Percentiles rank a stretch among this genome's conserved stretches.
phyloP scores from a whole-genome alignment of 2,888 invertebrate species.

The Napeogenes inachia region DNA sequence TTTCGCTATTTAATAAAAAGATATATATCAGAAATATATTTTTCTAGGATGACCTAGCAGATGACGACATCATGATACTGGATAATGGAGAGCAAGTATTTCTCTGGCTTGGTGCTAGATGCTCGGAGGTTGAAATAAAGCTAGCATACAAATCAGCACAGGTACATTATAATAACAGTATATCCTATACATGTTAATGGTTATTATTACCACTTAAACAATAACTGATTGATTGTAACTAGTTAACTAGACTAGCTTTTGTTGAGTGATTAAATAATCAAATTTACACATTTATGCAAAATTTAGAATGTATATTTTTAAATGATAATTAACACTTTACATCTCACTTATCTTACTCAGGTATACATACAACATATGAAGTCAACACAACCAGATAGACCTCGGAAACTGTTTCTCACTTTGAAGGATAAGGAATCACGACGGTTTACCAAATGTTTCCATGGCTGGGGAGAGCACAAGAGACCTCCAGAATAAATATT shows the following conservation, averaged over 20 bases:
- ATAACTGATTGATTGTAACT: no score
- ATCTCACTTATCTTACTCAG: slow-evolving; percentile 57
- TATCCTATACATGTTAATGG: not conserved
- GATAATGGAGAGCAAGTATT: slow-evolving; percentile 99
- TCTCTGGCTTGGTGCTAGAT: slow-evolving; percentile 97
- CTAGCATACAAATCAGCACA: slow-evolving; percentile 98
- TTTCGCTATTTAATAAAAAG: no score
- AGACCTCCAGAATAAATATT: slow-evolving; percentile 81
- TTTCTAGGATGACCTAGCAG: slow-evolving; percentile 94
- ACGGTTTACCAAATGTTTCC: slow-evolving; percentile 98
- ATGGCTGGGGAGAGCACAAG: slow-evolving; percentile 97
- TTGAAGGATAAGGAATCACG: slow-evolving; percentile 97
- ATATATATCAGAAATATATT: not conserved
- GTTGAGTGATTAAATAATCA: no score
- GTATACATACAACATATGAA: slow-evolving; percentile 99
- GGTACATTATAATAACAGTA: slow-evolving; percentile 66
- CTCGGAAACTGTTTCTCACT: slow-evolving; percentile 94
- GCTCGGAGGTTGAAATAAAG: slow-evolving; percentile 99
- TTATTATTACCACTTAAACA: no score
- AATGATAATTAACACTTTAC: no score
- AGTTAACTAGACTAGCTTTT: no score
- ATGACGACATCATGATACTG: slow-evolving; percentile 99
- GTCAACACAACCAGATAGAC: slow-evolving; percentile 93
- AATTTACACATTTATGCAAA: no score
- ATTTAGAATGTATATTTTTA: no score